Evolutionary conservation across 2,888 invertebrate genomes (phyloP).

Genomic region (Leistus spinibarbis): DNA sequence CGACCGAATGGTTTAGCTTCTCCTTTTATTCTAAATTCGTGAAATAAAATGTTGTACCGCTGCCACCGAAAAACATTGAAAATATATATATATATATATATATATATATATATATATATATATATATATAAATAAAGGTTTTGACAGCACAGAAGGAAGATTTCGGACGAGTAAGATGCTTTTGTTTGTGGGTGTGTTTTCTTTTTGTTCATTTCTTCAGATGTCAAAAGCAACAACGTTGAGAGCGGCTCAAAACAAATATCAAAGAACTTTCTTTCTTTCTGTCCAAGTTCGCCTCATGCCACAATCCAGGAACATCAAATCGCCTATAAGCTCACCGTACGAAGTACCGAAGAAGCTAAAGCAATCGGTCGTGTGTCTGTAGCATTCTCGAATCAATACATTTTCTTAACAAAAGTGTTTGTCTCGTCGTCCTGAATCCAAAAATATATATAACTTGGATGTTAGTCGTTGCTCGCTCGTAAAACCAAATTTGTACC

Average conservation of each 20-base stretch:
- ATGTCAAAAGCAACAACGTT: constrained; percentile 29
- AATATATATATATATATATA: background rate
- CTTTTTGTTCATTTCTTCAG: constrained; percentile 33
- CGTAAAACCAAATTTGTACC: too few species aligned
- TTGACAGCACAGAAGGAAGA: background rate
- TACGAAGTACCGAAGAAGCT: too few species aligned
- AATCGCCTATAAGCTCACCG: too few species aligned
- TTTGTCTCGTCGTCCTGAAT: too few species aligned
- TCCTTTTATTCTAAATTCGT: too few species aligned
- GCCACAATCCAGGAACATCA: background rate
- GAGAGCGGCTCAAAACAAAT: background rate
- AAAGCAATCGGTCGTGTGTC: too few species aligned
- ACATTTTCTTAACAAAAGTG: too few species aligned
- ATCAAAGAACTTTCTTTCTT: background rate
- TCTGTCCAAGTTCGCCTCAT: background rate
- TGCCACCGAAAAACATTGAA: background rate
- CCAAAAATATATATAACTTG: too few species aligned
- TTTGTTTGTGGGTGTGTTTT: constrained; percentile 23
- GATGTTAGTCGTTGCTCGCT: too few species aligned
- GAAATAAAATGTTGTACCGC: background rate
- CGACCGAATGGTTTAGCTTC: too few species aligned
- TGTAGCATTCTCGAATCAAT: too few species aligned
- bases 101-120: background rate
- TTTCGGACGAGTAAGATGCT: constrained; percentile 16
- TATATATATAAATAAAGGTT: background rate